These are phyloP conservation scores for Philaethria dido DNA, from an alignment of 2,888 invertebrate genomes.

Conservation along the genomic window DNA sequence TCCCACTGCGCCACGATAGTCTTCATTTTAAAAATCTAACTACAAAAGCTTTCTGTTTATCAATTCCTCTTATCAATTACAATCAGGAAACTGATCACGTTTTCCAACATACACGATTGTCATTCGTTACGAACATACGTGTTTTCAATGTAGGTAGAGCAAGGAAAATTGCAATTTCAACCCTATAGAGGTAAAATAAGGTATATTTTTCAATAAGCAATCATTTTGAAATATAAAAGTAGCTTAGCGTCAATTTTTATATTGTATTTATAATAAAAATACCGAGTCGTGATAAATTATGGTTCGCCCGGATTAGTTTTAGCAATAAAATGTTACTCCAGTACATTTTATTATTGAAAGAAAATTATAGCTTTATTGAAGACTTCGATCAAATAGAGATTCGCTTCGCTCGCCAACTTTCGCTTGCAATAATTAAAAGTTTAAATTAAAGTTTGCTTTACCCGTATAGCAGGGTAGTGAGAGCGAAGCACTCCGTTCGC, in stretches of 20 bases:
- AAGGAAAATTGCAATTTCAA: neutral
- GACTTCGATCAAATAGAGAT: too few relatives aligned
- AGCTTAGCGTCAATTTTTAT: conserved; percentile 12
- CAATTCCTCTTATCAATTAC: conserved; percentile 11
- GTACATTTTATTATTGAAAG: neutral
- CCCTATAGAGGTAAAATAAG: neutral
- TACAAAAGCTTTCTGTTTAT: conserved; percentile 10
- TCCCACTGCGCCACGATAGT: too few relatives aligned
- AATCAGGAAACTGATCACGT: conserved; percentile 23
- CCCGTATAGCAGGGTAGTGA: too few relatives aligned
- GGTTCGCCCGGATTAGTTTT: conserved; percentile 6
- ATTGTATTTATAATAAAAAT: conserved; percentile 9
- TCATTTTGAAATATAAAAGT: neutral
- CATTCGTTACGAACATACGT: conserved; percentile 24
- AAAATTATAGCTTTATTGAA: neutral
- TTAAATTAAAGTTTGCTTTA: too few relatives aligned
- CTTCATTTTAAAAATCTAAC: neutral
- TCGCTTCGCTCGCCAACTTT: too few relatives aligned
- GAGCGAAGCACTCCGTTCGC: too few relatives aligned
- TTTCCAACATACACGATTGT: conserved; percentile 18
- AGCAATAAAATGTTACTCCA: neutral
- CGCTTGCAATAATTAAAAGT: too few relatives aligned
- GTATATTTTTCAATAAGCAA: neutral
- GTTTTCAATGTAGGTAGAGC: neutral
- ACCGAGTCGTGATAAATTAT: conserved; percentile 11